A percentile compares a stretch with the other conserved stretches of the same genome.
Conservation (phyloP, 2,797 vertebrate genomes). For the Podarcis lilfordi region DNA sequence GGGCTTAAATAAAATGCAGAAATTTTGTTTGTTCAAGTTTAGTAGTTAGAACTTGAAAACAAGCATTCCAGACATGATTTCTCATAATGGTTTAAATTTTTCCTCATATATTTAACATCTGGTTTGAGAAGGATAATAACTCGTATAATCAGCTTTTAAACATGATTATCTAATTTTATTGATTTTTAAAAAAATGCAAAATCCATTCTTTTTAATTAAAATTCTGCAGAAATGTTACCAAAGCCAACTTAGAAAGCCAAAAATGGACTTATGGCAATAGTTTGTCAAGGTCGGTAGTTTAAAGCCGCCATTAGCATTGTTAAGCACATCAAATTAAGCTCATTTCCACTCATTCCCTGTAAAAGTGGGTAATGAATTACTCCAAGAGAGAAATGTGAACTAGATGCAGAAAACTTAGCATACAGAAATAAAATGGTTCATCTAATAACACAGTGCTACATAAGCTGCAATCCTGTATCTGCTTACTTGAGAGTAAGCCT, state of each 20-base stretch:
- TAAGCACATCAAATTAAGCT: conserved; percentile 57
- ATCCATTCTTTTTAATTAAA: conserved; percentile 70
- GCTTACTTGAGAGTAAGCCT: background rate
- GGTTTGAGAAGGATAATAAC: conserved; percentile 65
- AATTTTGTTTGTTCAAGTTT: conserved; percentile 42
- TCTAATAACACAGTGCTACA: background rate
- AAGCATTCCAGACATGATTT: conserved; percentile 45
- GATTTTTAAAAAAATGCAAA: conserved; percentile 52
- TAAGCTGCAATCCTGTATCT: background rate
- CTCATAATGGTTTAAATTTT: conserved; percentile 54
- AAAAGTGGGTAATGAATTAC: conserved; percentile 30
- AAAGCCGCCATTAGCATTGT: conserved; percentile 53
- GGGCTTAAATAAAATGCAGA: conserved; percentile 55
- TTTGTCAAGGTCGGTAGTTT: conserved; percentile 63
- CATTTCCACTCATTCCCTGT: conserved; percentile 43
- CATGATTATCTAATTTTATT: conserved; percentile 66
- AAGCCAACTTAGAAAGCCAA: conserved; percentile 52
- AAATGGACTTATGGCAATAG: conserved; percentile 53
- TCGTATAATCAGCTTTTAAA: conserved; percentile 68
- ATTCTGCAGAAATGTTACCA: conserved; percentile 50
- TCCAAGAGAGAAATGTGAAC: background rate
- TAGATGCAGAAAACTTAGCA: background rate
- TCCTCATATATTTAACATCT: conserved; percentile 59
- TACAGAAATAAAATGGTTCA: background rate
- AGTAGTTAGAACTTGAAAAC: conserved; percentile 43